phyloP scores from a whole-genome alignment of 2,113 vertebrate species.

The Callocephalon fimbriatum region DNA sequence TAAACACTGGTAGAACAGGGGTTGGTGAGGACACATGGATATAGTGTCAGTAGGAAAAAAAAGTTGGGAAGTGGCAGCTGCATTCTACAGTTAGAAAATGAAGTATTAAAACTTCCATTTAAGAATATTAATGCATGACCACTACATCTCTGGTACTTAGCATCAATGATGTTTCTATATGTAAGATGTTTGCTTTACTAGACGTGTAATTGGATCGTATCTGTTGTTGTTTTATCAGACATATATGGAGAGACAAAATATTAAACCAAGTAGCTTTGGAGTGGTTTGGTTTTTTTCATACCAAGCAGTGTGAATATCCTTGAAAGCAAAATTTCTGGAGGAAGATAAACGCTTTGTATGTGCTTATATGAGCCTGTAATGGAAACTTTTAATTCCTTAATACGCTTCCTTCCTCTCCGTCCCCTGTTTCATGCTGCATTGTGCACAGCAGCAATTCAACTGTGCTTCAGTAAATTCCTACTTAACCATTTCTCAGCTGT shows the following conservation, averaged over 20 bases:
- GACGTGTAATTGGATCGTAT: not conserved
- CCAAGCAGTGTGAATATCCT: not conserved
- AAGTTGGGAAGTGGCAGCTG: not conserved
- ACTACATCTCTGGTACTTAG: not conserved
- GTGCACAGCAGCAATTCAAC: conserved; percentile 3
- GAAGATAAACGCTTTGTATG: not conserved
- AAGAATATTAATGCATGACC: not conserved
- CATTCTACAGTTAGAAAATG: not conserved
- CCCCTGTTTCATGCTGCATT: not conserved
- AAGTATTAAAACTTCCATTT: not conserved
- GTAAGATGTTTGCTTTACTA: not conserved
- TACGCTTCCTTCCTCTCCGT: not conserved
- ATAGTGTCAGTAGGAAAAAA: not conserved
- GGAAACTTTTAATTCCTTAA: not conserved
- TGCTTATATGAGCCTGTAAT: not conserved
- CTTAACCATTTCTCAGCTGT: not conserved
- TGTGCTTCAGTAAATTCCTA: not conserved
- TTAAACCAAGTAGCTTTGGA: not conserved
- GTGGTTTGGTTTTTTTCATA: not conserved
- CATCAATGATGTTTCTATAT: not conserved
- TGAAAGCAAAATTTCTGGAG: not conserved
- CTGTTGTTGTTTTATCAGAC: not conserved
- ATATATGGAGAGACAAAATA: not conserved
- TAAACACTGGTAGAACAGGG: not conserved
- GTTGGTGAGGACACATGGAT: not conserved